Base-by-base conservation (phyloP, 2,797 vertebrate species). In the Florisuga fusca region DNA sequence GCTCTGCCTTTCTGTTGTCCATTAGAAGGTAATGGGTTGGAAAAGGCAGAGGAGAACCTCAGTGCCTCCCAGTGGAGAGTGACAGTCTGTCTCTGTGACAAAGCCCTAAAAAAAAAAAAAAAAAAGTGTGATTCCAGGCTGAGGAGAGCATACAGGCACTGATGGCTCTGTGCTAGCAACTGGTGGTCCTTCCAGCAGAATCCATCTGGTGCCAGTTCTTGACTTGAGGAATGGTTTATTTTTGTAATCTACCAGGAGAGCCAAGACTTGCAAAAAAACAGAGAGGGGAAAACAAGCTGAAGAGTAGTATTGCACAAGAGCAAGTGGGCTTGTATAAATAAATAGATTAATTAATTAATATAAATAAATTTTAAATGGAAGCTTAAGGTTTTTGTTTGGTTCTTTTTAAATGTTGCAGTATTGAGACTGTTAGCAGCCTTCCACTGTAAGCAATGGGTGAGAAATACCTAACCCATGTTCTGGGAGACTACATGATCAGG, bases 1-100 rank as follows among this genome's bases (percentile, higher is more conserved):
- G 2, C 66, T 77, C 22, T 3, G 18, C 31, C 41, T 58, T 93
- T 77, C 61, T 87, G 54, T 13, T 18, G 26, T 34, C 66, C 6
- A 0, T 36, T 31, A 12, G 48, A 46, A 85, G 58, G 75, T 5
- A 10, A 12, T 5, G 17, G 36, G 14, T 53, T 89, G 64, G 57
- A 67, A 77, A 75, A 87, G 41, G 41, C 29, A 53, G 78, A 80
- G 63, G 85, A 74, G 74, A 77, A 59, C 64, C 36, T 89, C 72
- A 34, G 57, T 87, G 95, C 72, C 72, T 96, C 75, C 83, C 79
- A 68, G 86, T 84, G 83, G 82, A 59, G 33, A 77, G 41, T 46
- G 53, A 21, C 74, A 81, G 66, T 36, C 55, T 67, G 68, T 45
- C 23, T 41, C 0, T 6, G 26, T 63, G 33, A 12, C 3, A 2